Base-by-base conservation (phyloP, 2,888 invertebrate genomes). In the Anorthoa munda region DNA sequence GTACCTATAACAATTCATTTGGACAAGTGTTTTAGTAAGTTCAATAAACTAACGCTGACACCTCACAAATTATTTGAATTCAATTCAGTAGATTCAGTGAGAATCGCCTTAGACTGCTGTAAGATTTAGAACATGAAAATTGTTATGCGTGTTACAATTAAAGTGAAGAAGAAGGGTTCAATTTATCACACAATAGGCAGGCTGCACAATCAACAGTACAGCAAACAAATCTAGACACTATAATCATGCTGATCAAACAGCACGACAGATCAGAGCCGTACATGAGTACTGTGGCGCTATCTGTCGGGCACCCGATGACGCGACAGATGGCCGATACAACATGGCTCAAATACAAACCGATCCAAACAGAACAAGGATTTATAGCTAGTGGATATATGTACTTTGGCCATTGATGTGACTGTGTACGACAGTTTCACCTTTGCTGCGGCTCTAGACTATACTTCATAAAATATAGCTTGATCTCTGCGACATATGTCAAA, bases 211-310 rank as follows among this genome's bases (percentile, higher is more conserved):
- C 45, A 17, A n/a, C 21, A 60, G 21, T 60, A 60, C 60, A 60
- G 45, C 21, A 45, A 60, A 60, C 45, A 45, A 21, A 45, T 45
- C 59, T 9, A 7, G 15, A 15, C 15, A 21, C 21, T 2, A 60
- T 60, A 21, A 60, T 60, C 21, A 21, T 21, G 45, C 60, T 60
- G 60, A 45, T 60, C 45, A 60, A 60, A 45, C 39, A 9, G 60
- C n/a, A 4, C 59, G 39, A 13, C 45, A 9, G 39, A n/a, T 31
- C 59, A 1, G n/a, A 18, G 9, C 31, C n/a, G n/a, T 12, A 51
- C 31, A 31, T 23, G 2, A 18, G 4, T 18, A 4, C 31, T 13
- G 39, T 39, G 11, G 39, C 58, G 39, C n/a, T 59, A 59, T 59
- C 31, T 15, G 45, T 2, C 11, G 31, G 59, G n/a, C 12, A 39